These are phyloP conservation scores for Pseudotriccus pelzelni DNA, from an alignment of 2,797 vertebrate genomes.

Conservation along the genomic window DNA sequence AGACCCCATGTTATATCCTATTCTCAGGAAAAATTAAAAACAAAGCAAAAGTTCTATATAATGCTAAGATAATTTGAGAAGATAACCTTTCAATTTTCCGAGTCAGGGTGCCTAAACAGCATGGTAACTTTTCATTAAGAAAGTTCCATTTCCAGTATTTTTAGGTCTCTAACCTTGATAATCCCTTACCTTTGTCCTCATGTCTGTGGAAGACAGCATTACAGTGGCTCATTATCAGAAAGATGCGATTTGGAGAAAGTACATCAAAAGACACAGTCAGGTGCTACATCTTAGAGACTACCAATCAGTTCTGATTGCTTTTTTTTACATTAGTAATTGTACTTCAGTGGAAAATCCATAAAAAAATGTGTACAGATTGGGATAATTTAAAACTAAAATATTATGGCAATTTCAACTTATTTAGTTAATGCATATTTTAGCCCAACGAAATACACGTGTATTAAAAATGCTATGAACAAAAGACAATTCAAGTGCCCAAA, in stretches of 20 bases:
- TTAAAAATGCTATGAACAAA: neutral
- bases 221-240: neutral
- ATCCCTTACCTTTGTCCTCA: neutral
- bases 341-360: neutral
- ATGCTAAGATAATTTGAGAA: neutral
- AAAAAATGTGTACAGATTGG: fast-evolving
- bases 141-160: neutral
- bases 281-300: neutral
- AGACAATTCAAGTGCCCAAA: neutral
- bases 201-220: neutral
- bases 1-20: fast-evolving
- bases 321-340: neutral
- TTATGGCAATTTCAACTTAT: neutral
- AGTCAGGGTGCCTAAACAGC: neutral
- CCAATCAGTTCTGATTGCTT: neutral
- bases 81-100: neutral
- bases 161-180: neutral
- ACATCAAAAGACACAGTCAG: neutral
- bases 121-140: neutral
- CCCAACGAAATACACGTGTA: neutral
- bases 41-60: neutral
- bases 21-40: neutral
- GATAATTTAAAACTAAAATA: neutral
- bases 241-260: neutral
- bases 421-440: neutral